Evolutionary conservation across 2,113 vertebrate genomes (phyloP).

Genomic region (Amazona vittata): DNA sequence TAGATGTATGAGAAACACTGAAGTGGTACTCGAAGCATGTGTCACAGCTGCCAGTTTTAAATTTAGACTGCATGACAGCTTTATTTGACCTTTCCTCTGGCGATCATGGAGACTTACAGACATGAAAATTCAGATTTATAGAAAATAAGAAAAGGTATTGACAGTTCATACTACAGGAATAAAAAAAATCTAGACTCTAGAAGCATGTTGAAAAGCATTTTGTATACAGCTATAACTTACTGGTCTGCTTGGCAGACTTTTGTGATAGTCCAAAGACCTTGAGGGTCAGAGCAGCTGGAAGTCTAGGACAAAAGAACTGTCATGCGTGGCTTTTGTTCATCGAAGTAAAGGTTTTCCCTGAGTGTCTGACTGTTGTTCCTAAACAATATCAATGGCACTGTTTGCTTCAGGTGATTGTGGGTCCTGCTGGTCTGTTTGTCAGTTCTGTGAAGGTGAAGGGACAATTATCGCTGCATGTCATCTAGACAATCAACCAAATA

Average conservation of each 20-base stretch:
- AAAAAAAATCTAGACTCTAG: slow-evolving; percentile 68
- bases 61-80: slow-evolving; percentile 51
- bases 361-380: slow-evolving; percentile 72
- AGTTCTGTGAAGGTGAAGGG: slow-evolving; percentile 67
- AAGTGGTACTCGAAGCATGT: neutral
- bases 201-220: slow-evolving; percentile 67
- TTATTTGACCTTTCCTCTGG: slow-evolving; percentile 52
- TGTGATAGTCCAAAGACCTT: slow-evolving; percentile 68
- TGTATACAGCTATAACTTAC: slow-evolving; percentile 64
- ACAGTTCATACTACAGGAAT: slow-evolving; percentile 24
- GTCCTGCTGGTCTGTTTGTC: slow-evolving; percentile 79
- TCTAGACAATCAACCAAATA: slow-evolving; percentile 84
- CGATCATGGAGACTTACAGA: neutral
- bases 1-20: slow-evolving; percentile 54
- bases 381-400: slow-evolving; percentile 71
- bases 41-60: slow-evolving; percentile 20
- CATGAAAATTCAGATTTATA: neutral
- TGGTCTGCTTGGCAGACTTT: slow-evolving; percentile 72
- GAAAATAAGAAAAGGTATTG: neutral
- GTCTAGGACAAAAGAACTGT: slow-evolving; percentile 69
- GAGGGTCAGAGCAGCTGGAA: slow-evolving; percentile 77
- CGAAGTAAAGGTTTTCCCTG: slow-evolving; percentile 66
- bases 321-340: slow-evolving; percentile 69
- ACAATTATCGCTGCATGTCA: slow-evolving; percentile 84
- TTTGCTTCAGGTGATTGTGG: slow-evolving; percentile 67